Base-by-base conservation (phyloP, 2,797 vertebrate species). In the Rhinatrema bivittatum region DNA sequence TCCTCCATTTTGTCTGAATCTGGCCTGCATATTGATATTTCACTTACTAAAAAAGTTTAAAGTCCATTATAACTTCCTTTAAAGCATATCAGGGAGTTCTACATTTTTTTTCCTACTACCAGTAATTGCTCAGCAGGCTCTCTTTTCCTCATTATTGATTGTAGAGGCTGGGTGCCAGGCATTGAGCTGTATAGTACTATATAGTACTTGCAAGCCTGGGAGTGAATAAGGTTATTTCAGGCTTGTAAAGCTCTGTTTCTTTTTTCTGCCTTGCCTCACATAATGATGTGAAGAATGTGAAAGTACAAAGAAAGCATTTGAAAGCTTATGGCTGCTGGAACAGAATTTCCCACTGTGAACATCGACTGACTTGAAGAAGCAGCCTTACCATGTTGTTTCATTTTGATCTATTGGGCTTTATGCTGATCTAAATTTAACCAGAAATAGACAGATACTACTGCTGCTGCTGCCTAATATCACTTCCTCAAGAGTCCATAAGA, bases 391-490 rank as follows among this genome's bases (percentile, higher is more conserved):
- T 35, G 25, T 51, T 48, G 31, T 18, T 52, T 50, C 36, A 30
- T 60, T 57, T 47, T 51, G 39, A 58, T 53, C 19, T 43, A 50
- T 32, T 16, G 32, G 48, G 4, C 51, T 37, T 13, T 22, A 14
- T 27, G 22, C 22, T 44, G 9, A 23, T 34, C 36, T 49, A 38
- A 24, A 47, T 56, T 49, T 43, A 44, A 28, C 16, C 29, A 40
- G 6, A 24, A 34, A 25, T 13, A 28, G 27, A 18, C 47, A 30
- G 40, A 46, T 0, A 0, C 9, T 37, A 17, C 58, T 62, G 55
- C 62, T 37, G 17, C 58, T 62, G 55, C 62, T 34, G 49, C 38
- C 25, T 52, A 56, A 43, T 26, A 39, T 3, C 24, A 24, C 27
- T 56, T 45, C 46, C 18, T 50, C 2, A 1, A n/a, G 17, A 40